phyloP scores from a whole-genome alignment of 2,797 vertebrate species.

The Erethizon dorsatum region DNA sequence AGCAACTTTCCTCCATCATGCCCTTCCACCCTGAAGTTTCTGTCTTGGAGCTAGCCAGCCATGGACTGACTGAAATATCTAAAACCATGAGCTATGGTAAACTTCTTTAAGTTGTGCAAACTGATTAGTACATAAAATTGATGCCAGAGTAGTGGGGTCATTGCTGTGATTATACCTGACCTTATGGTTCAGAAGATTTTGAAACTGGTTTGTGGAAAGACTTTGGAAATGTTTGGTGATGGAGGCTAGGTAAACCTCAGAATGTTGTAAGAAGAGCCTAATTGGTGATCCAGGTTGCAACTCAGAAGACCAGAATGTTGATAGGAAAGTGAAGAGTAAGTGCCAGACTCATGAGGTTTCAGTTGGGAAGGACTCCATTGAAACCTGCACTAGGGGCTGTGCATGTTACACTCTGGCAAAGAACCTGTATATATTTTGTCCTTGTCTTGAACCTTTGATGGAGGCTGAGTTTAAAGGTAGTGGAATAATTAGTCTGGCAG shows the following conservation, averaged over 20 bases:
- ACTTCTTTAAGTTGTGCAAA: background rate
- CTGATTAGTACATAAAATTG: background rate
- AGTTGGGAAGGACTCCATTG: background rate
- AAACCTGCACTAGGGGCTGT: background rate
- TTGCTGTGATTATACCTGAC: background rate
- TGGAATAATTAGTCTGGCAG: background rate
- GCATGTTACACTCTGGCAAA: background rate
- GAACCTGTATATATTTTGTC: background rate
- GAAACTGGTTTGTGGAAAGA: background rate
- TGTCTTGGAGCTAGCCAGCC: background rate
- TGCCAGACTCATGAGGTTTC: background rate
- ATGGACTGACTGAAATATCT: background rate
- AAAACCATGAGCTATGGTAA: background rate
- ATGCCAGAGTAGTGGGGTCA: background rate
- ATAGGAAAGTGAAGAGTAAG: background rate
- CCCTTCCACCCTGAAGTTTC: background rate
- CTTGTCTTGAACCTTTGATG: background rate
- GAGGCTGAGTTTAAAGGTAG: background rate
- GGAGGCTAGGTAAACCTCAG: background rate
- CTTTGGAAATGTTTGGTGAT: background rate
- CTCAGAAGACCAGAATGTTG: background rate
- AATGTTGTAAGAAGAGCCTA: background rate
- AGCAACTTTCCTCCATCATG: background rate
- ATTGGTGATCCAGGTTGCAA: background rate
- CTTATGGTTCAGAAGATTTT: background rate